Base-by-base conservation (phyloP, 2,888 invertebrate genomes). In the Sclerodermus sp. region DNA sequence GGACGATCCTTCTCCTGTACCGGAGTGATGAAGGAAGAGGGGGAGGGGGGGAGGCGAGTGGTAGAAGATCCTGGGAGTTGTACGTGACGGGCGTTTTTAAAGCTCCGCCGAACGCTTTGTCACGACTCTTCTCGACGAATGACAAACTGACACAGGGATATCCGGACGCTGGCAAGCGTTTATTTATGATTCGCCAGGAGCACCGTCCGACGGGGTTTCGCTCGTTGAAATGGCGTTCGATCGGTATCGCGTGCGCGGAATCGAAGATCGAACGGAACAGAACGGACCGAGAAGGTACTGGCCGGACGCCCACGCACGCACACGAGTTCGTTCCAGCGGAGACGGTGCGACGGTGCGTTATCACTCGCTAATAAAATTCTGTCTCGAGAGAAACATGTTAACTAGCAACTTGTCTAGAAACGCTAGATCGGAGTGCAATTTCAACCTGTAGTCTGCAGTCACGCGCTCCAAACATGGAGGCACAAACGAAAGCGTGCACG, bases 131-230 rank as follows among this genome's bases (percentile, higher is more conserved):
- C 47, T 47, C 36, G 14, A 29, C 44, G 55, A 53, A 64, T 63
- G 63, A 63, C 58, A 61, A 64, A 64, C 61, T 48, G 61, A 58
- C 57, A 57, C 56, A 40, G 37, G 53, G 58, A 58, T 64, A 64
- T 63, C 64, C 63, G 63, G 55, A 38, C 41, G 49, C 46, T 54
- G 58, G 62, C 58, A 58, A 63, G 51, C 63, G 57, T 64, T 64
- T 64, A 64, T 64, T 64, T 64, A 65, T 62, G 57, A 65, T 54
- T 60, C 55, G 45, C 41, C 46, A 23, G 23, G 8, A 23, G 23
- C 23, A 8, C 8, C 23, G 46, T 39, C 59, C 43, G 10, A 12
- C 3, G 34, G 3, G 61, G 51, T 50, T 63, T 60, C 57, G 52
- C 62, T 51, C 48, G 49, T 40, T 42, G 55, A 54, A 58, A 55